phyloP scores from a whole-genome alignment of 2,113 vertebrate species.

The Brevimyrus niger region DNA sequence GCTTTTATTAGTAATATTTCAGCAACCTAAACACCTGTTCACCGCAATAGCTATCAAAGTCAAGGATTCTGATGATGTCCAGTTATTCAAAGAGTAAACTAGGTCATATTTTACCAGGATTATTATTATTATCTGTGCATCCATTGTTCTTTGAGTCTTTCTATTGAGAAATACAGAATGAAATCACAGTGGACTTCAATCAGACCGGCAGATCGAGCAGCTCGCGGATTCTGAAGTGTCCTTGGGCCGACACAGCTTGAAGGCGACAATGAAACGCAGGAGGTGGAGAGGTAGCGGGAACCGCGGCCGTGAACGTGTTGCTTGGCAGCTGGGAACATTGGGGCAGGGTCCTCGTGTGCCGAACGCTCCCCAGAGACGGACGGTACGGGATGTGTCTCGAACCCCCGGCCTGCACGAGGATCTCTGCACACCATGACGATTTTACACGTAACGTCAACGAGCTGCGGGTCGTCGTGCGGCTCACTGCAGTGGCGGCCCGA shows the following conservation, averaged over 20 bases:
- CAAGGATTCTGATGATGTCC: background rate
- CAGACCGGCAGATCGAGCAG: background rate
- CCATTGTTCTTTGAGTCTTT: background rate
- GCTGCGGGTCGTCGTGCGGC: background rate
- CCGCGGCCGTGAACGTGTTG: background rate
- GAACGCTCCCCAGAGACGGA: background rate
- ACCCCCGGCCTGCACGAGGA: background rate
- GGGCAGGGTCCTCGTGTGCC: background rate
- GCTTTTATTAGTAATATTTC: background rate
- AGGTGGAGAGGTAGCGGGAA: background rate
- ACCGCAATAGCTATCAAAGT: background rate
- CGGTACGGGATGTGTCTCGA: background rate
- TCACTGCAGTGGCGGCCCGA: background rate
- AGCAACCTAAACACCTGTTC: background rate
- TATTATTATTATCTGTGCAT: background rate
- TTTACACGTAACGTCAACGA: conserved; percentile 36
- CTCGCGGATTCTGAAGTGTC: background rate
- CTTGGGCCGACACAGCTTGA: background rate
- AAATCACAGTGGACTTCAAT: background rate
- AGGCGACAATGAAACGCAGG: background rate
- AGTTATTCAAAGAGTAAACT: background rate
- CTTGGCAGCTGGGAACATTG: background rate
- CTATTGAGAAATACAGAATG: background rate
- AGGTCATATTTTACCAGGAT: background rate
- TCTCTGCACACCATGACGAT: conserved; percentile 30